phyloP scores from a whole-genome alignment of 2,888 invertebrate species.

The Eutolmus rufibarbis region DNA sequence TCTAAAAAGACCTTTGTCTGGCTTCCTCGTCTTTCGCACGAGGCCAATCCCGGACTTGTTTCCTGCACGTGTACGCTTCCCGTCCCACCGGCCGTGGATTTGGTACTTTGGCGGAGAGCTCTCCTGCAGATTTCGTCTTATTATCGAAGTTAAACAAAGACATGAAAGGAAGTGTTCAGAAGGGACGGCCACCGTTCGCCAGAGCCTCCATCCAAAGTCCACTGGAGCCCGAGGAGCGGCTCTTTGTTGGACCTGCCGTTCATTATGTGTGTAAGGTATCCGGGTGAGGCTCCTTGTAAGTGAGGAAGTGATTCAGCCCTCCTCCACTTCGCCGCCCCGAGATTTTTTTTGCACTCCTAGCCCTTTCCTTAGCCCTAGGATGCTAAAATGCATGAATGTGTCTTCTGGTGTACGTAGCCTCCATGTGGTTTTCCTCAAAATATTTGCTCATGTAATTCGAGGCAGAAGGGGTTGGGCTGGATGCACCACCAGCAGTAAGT shows the following conservation, averaged over 20 bases:
- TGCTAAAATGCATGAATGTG: not conserved
- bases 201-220: not conserved
- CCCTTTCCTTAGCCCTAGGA: not conserved
- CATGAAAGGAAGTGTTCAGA: conserved; percentile 20
- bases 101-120: not conserved
- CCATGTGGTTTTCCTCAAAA: not conserved
- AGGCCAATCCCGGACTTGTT: not conserved
- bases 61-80: not conserved
- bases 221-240: not conserved
- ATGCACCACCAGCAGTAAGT: not conserved
- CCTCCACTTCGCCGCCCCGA: not conserved
- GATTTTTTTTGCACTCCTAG: not conserved
- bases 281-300: not conserved
- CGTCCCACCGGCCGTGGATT: not conserved
- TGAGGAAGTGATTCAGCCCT: not conserved
- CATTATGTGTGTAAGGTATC: not conserved
- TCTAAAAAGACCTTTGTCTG: conserved; percentile 27
- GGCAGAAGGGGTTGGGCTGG: not conserved
- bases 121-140: conserved; percentile 18
- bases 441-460: not conserved
- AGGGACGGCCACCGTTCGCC: not conserved
- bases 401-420: not conserved
- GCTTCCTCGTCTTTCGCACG: not conserved
- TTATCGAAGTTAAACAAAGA: conserved; percentile 28
- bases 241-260: conserved; percentile 7